Evolutionary conservation across 2,113 vertebrate species (phyloP).

Genomic region (Chitala chitala): DNA sequence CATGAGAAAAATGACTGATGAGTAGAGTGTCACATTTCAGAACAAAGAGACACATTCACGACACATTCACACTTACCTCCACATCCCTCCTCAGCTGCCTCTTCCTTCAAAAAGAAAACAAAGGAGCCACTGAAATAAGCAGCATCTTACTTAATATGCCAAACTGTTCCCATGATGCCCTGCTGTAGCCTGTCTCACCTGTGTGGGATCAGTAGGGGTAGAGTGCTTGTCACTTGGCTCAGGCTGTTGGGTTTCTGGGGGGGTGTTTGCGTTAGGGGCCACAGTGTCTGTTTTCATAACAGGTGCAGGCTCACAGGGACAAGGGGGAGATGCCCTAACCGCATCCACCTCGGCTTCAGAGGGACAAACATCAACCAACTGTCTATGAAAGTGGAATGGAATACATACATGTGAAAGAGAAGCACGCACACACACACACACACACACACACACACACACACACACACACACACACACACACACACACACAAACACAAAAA

Average conservation of each 20-base stretch:
- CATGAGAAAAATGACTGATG: no score
- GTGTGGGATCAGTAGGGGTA: constrained; percentile 25
- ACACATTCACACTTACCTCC: constrained; percentile 41
- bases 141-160: neutral
- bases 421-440: neutral
- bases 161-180: neutral
- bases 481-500: no score
- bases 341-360: constrained; percentile 32
- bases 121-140: constrained; percentile 5
- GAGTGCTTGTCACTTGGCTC: constrained; percentile 36
- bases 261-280: constrained; percentile 23
- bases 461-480: neutral
- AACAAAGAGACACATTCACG: neutral
- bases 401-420: neutral
- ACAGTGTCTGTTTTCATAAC: neutral
- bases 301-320: neutral
- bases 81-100: constrained; percentile 45
- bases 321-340: neutral
- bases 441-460: neutral
- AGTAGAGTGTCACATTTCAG: no score
- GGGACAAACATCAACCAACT: constrained; percentile 22
- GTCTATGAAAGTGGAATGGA: constrained; percentile 27
- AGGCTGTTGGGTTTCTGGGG: constrained; percentile 53
- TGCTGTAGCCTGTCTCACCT: constrained; percentile 38
- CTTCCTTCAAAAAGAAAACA: constrained; percentile 43